Evolutionary conservation across 2,113 vertebrate species (phyloP).

Genomic region (Thymallus thymallus): DNA sequence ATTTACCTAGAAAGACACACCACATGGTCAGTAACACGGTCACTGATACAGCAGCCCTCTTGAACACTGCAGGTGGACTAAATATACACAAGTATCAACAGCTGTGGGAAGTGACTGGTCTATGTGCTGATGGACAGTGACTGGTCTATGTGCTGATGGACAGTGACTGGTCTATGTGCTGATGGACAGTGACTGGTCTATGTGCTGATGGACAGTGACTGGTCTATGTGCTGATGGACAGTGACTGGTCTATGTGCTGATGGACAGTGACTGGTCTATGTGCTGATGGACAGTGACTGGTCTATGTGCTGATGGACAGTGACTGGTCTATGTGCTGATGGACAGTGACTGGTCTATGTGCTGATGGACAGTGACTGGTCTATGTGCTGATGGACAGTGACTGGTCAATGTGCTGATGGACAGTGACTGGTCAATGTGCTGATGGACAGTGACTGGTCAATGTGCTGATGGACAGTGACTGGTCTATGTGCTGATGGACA

Average conservation of each 20-base stretch:
- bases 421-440: not conserved
- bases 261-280: not conserved
- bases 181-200: not conserved
- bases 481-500: not conserved
- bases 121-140: not conserved
- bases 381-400: not conserved
- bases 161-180: not conserved
- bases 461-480: not conserved
- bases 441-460: not conserved
- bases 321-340: not conserved
- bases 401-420: no score
- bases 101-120: not conserved
- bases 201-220: not conserved
- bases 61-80: not conserved
- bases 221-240: not conserved
- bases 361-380: not conserved
- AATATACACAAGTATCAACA: constrained; percentile 1
- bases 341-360: not conserved
- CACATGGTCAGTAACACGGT: not conserved
- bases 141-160: not conserved
- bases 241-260: not conserved
- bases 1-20: constrained; percentile 76
- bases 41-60: not conserved
- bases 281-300: not conserved
- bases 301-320: not conserved